Percentiles rank a stretch among this genome's conserved stretches.
Conservation (phyloP, 2,888 invertebrate genomes). For the Prenolepis imparis region DNA sequence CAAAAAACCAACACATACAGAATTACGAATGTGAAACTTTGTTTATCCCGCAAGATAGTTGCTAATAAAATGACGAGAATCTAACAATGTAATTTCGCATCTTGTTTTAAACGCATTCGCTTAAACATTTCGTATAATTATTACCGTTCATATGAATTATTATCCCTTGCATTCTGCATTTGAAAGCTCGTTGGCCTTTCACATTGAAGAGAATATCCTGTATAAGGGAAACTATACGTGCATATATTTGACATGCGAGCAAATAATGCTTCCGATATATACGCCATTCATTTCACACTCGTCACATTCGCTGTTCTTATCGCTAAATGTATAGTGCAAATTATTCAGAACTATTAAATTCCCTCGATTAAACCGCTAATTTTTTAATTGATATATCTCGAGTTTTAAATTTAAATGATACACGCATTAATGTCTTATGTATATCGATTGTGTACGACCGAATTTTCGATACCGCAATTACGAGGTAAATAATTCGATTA, state of each 20-base stretch:
- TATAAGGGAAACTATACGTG: neutral
- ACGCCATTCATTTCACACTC: neutral
- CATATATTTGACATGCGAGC: constrained; percentile 5
- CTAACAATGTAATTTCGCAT: neutral
- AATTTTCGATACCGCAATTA: constrained; percentile 9
- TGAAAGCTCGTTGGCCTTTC: neutral
- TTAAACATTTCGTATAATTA: neutral
- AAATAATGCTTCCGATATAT: neutral
- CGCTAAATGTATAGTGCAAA: constrained; percentile 15
- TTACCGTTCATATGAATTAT: neutral
- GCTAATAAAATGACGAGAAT: constrained; percentile 6
- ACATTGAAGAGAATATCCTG: constrained; percentile 1
- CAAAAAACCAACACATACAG: neutral
- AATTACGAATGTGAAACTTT: neutral
- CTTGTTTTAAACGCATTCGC: neutral
- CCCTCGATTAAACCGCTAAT: neutral
- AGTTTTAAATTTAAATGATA: constrained; percentile 31
- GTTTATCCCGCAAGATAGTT: neutral
- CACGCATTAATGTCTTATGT: neutral
- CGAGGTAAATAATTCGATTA: neutral
- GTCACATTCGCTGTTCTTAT: constrained; percentile 1
- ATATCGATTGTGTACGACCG: neutral
- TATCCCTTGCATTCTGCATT: neutral
- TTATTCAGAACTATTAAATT: constrained; percentile 20
- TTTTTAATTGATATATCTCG: constrained; percentile 12